Base-by-base conservation (phyloP, 2,888 invertebrate species). In the Sturmia bella region DNA sequence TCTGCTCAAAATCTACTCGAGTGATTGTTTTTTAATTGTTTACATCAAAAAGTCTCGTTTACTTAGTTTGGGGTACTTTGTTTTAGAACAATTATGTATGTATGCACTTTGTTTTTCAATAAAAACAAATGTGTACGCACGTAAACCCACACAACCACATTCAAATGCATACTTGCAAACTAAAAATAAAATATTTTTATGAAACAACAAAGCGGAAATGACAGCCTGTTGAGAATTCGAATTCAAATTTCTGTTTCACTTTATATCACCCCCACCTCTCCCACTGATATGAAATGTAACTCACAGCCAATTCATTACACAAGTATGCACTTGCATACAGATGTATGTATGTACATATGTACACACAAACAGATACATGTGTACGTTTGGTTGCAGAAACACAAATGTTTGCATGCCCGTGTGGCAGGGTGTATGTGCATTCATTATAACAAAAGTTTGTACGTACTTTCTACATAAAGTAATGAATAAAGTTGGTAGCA, bases 11-110 rank as follows among this genome's bases (percentile, higher is more conserved):
- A 73, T 56, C 61, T 76, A 77, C 56, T 54, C 72, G 77, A 77
- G 72, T 81, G 73, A 81, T 81, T 81, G 77, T 77, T 73, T 77
- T 77, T 77, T 81, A 81, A 81, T 81, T 81, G 81, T 81, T 73
- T 63, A 73, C 81, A 77, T 63, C 81, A 73, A 73, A 73, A 76
- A 77, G 61, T 77, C 73, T 50, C 37, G 41, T 72, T 68, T 56
- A 41, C 27, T 70, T 41, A 52, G 45, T 61, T 75, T 54, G 37
- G 54, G 27, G 54, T 45, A 21, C 50, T 66, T 66, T 27, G 59
- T 52, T 56, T 52, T 48, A 32, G 66, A 43, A 32, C 27, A 37
- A 63, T 57, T 81, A 68, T n/a, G n/a, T n/a, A n/a, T n/a, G n/a
- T n/a, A n/a, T n/a, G n/a, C n/a, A n/a, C 56, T 76, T 76, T 80